Evolutionary conservation across 2,113 vertebrate genomes (phyloP).

Genomic region (Myotis brandtii): DNA sequence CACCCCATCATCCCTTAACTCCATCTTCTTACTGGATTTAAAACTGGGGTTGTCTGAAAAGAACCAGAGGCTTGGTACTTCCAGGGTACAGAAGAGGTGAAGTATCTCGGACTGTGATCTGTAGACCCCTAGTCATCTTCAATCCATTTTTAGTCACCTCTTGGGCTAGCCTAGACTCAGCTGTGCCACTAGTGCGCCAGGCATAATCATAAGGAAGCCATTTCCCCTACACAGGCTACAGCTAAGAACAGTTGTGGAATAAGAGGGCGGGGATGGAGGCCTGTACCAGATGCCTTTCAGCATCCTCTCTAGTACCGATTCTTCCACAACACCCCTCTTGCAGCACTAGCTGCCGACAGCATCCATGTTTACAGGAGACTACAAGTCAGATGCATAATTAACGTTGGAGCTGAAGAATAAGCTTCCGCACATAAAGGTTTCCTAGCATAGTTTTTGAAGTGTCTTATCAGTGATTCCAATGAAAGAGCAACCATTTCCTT

Average conservation of each 20-base stretch:
- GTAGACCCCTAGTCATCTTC: neutral
- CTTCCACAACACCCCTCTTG: neutral
- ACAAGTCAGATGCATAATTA: neutral
- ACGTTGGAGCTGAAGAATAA: neutral
- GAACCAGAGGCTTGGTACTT: neutral
- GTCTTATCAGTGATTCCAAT: neutral
- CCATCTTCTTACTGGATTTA: neutral
- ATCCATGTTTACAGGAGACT: neutral
- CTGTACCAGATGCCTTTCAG: neutral
- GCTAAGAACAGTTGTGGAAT: neutral
- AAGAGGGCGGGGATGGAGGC: neutral
- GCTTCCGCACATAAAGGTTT: neutral
- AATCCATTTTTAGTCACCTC: neutral
- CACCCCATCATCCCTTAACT: neutral
- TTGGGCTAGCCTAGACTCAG: neutral
- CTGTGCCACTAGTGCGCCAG: neutral
- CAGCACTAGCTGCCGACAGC: neutral
- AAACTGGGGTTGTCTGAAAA: neutral
- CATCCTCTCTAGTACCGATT: neutral
- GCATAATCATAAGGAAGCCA: neutral
- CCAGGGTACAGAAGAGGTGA: neutral
- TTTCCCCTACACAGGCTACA: neutral
- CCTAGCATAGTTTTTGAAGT: neutral
- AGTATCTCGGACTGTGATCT: neutral
- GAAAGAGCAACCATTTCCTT: constrained; percentile 9